Conservation (phyloP, 2,113 vertebrate species). For the Xiphophorus maculatus region DNA sequence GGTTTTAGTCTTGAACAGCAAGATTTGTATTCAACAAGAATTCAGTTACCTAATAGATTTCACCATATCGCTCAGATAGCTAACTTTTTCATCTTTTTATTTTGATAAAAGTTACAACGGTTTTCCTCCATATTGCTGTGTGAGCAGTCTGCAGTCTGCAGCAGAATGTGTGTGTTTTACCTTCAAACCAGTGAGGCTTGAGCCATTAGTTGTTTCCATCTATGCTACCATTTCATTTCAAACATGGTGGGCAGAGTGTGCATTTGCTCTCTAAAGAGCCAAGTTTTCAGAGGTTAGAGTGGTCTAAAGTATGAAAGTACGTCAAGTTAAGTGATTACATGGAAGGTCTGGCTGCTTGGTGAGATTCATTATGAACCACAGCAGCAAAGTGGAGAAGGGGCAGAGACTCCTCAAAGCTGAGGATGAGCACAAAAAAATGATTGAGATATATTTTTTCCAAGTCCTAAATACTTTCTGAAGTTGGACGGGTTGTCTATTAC, state of each 20-base stretch:
- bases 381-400: not conserved
- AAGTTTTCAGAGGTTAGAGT: not conserved
- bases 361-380: not conserved
- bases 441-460: not conserved
- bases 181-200: not conserved
- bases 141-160: not conserved
- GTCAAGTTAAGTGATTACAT: not conserved
- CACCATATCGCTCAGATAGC: not conserved
- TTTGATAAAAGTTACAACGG: too few relatives aligned
- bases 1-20: not conserved
- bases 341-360: not conserved
- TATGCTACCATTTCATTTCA: not conserved
- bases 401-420: not conserved
- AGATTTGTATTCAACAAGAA: not conserved
- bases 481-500: not conserved
- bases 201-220: not conserved
- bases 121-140: too few relatives aligned
- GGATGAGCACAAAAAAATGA: not conserved
- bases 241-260: not conserved
- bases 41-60: not conserved
- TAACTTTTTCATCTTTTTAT: not conserved
- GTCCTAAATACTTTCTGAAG: not conserved
- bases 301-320: not conserved
- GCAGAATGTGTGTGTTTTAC: not conserved
- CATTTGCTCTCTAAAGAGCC: not conserved